Evolutionary conservation across 2,888 invertebrate genomes (phyloP), one percentile per base, ranked within the genome.

Genomic region (Nephrocerus scutellatus): DNA sequence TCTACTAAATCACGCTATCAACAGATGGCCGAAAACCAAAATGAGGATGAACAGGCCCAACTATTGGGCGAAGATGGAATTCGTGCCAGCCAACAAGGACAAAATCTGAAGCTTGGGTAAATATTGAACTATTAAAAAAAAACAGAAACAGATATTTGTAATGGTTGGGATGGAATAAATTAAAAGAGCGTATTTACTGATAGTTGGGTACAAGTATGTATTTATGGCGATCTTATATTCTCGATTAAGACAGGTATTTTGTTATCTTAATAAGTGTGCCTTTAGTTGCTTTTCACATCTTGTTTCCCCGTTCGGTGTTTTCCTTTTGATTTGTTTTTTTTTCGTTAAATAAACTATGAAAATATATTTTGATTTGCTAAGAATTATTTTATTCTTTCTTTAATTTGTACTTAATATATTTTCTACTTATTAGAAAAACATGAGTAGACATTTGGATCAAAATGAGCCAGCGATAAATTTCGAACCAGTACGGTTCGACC

Each of bases 41-140:
- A 88, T 65, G 92, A 93, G 74, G 88, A 93, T 76, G 89, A 95
- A 72, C 91, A 90, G 73, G 87, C 91, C 66, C 91, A 91, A 60
- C 82, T 96, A 67, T 82, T 96, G 69, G 92, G 92, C 71, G 95
- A 95, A 74, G 95, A 95, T 75, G 89, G 85, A 66, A 83, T 90
- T 69, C 88, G 90, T 67, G 88, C 89, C 72, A 65, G 57, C 52
- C 68, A 67, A 53, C 65, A 63, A 50, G 92, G 92, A 74, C 93
- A 93, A 78, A 89, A 91, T 74, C 84, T 93, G 71, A 92, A 93
- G 76, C 80, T 95, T 74, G 95, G 95, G 95, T 95, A 89, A 86
- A 80, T 77, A 71, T 66, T 48, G 48, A 45, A 19, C 36, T 35
- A 30, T 33, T 28, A 37, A 43, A 35, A 33, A 30, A 44, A 34